Conservation (phyloP, 2,888 invertebrate genomes). For the Zygothrica quintamaculata region DNA sequence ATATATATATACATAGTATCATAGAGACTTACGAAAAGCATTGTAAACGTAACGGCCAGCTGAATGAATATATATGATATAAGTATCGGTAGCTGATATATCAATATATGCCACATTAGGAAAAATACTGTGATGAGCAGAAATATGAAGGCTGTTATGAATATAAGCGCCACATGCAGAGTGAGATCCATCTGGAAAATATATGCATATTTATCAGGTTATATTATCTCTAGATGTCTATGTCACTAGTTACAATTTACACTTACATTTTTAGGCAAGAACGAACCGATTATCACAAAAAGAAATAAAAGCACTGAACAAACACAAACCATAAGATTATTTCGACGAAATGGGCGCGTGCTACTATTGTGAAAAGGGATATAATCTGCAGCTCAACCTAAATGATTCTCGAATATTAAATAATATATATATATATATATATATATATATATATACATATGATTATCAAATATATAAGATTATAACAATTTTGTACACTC, state of each 20-base stretch:
- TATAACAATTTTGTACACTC: slow-evolving; percentile 10
- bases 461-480: background rate
- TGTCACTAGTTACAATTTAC: no score
- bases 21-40: slow-evolving; percentile 38
- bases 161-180: slow-evolving; percentile 41
- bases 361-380: slow-evolving; percentile 24
- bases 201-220: no score
- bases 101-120: slow-evolving; percentile 25
- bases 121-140: slow-evolving; percentile 31
- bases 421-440: background rate
- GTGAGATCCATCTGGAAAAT: slow-evolving; percentile 36
- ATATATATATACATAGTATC: no score
- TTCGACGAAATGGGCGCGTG: slow-evolving; percentile 20
- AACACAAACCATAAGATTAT: slow-evolving; percentile 29
- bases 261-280: slow-evolving; percentile 23
- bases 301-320: slow-evolving; percentile 17
- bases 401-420: background rate
- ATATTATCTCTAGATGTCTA: no score
- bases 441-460: background rate
- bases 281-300: slow-evolving; percentile 19
- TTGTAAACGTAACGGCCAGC: slow-evolving; percentile 17
- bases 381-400: slow-evolving; percentile 55
- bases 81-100: no score
- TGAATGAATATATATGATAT: slow-evolving; percentile 15
- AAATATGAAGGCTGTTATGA: slow-evolving; percentile 39